Conservation (phyloP, 2,888 invertebrate species). For the Drosophila ezoana region DNA sequence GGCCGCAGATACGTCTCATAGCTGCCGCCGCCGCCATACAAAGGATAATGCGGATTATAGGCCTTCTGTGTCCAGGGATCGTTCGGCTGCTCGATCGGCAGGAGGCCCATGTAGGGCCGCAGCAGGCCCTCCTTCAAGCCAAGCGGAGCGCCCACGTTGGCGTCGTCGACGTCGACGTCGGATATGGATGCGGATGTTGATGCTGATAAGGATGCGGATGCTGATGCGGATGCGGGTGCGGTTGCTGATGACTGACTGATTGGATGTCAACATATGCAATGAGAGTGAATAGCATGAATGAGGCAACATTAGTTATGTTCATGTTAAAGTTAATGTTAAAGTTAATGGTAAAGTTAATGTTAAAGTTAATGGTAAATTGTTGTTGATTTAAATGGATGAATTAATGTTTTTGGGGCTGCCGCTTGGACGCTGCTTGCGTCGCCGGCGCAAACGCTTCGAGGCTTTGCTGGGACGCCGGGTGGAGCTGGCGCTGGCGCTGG, state of each 20-base stretch:
- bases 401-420: constrained; percentile 7
- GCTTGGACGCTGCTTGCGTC: constrained; percentile 35
- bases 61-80: constrained; percentile 81
- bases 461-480: constrained; percentile 14
- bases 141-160: constrained; percentile 56
- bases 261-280: constrained; percentile 54
- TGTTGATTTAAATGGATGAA: constrained; percentile 1
- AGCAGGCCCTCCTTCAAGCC: constrained; percentile 59
- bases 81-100: constrained; percentile 60
- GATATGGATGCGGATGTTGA: constrained; percentile 10
- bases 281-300: constrained; percentile 46
- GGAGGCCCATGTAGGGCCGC: constrained; percentile 81
- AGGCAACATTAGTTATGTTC: constrained; percentile 30
- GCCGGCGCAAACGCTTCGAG: constrained; percentile 35
- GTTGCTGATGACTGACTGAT: constrained; percentile 65
- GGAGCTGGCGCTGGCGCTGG: constrained; percentile 3
- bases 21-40: constrained; percentile 75
- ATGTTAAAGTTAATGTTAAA: constrained; percentile 13
- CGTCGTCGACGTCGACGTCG: constrained; percentile 23
- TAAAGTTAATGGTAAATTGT: constrained; percentile 8
- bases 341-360: background rate
- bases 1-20: constrained; percentile 71
- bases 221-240: constrained; percentile 28
- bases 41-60: constrained; percentile 68
- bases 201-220: constrained; percentile 16